Evolutionary conservation across 1,140 invertebrate species (phyloP), one percentile per base, ranked within the genome.

Genomic region (Colletes gigas): DNA sequence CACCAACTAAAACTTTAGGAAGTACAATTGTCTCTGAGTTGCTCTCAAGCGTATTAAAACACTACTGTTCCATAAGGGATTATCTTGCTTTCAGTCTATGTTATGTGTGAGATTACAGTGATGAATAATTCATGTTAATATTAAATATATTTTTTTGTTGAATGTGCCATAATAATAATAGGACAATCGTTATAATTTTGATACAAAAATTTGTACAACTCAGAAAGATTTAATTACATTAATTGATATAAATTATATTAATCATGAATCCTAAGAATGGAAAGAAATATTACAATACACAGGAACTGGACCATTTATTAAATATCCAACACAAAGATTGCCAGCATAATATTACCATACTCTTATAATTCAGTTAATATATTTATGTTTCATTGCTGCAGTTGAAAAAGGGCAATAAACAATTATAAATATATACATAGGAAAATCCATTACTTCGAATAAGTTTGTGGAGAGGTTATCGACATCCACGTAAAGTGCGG

Each of bases 71-170:
- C 39, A 21, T 57, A 59, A 65, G 69, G 39, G 77, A 79, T 79
- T 79, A 73, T 71, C 59, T 44, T 63, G 54, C 7, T 15, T 17
- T 66, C 59, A 72, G 14, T 39, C n/a, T 47, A 50, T 44, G 44
- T 8, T 21, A 14, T 19, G 0, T 69, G 4, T 30, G n/a, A 60
- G 50, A 79, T 73, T 57, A 79, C n/a, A 30, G 5, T 47, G 1
- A 78, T 79, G 70, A 79, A 79, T 79, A 73, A 79, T 79, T 50
- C 41, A 79, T 79, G 30, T 55, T 19, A 70, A 41, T 39, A 1
- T 15, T 50, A 50, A 50, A 50, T 12, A 50, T 10, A 50, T 50
- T 50, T 50, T 30, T 0, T 30, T 30, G 30, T 30, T 30, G 30
- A 30, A 30, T 30, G 30, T 30, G 30, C 30, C 30, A 2, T 30